These are phyloP conservation scores for Meteorus cinctellus DNA, from an alignment of 2,888 invertebrate genomes.

Conservation along the genomic window DNA sequence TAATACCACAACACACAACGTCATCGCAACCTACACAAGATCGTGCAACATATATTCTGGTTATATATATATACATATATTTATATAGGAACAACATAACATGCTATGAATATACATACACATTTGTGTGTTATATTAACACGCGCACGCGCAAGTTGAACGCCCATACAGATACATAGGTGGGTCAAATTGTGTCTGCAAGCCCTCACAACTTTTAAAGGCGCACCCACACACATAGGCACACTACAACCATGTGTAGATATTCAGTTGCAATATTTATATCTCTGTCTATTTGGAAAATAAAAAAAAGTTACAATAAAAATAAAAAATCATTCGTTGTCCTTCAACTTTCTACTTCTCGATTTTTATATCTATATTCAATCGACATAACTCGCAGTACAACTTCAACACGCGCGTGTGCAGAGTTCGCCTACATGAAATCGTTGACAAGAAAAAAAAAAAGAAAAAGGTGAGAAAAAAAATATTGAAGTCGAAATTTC, in stretches of 20 bases:
- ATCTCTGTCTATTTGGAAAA: neutral
- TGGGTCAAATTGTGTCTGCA: slow-evolving; percentile 27
- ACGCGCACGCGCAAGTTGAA: slow-evolving; percentile 15
- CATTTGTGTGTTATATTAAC: neutral
- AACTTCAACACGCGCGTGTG: neutral
- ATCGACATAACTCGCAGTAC: neutral
- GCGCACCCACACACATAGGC: slow-evolving; percentile 23
- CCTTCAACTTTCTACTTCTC: slow-evolving; percentile 35
- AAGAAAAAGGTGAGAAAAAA: neutral
- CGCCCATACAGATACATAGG: slow-evolving; percentile 21
- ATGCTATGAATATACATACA: slow-evolving; percentile 29
- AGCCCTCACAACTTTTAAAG: neutral
- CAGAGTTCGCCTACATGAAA: neutral
- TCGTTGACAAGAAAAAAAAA: neutral
- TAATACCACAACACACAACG: slow-evolving; percentile 53
- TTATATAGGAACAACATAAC: slow-evolving; percentile 2
- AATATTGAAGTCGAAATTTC: neutral
- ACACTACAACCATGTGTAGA: neutral
- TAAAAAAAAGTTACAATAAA: neutral
- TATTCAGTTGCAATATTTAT: slow-evolving; percentile 12
- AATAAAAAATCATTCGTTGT: slow-evolving; percentile 7
- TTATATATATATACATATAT: slow-evolving; percentile 12
- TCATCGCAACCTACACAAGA: slow-evolving; percentile 24
- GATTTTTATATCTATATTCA: slow-evolving; percentile 12
- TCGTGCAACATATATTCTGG: slow-evolving; percentile 17